These are phyloP conservation scores for Gobionotothen gibberifrons DNA, from an alignment of 2,797 vertebrate genomes.

Conservation along the genomic window DNA sequence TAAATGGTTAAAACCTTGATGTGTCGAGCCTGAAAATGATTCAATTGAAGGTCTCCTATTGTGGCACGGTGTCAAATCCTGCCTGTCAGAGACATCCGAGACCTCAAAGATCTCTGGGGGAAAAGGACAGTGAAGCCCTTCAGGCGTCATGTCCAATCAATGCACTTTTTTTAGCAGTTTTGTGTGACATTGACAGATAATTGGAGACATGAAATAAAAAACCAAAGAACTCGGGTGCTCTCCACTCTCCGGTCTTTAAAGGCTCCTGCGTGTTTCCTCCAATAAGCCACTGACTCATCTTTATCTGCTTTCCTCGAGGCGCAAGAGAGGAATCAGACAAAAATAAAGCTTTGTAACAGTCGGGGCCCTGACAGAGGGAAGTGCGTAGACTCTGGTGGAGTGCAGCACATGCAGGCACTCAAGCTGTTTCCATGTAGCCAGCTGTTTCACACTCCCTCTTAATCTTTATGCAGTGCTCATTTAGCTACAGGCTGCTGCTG, in stretches of 20 bases:
- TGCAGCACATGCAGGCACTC: constrained; percentile 43
- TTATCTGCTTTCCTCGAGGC: constrained; percentile 27
- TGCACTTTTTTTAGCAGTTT: constrained; percentile 55
- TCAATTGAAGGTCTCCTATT: constrained; percentile 35
- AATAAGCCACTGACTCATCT: constrained; percentile 39
- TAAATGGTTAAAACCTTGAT: constrained; percentile 30
- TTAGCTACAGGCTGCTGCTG: constrained; percentile 54
- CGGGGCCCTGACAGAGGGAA: constrained; percentile 40
- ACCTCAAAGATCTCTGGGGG: constrained; percentile 36
- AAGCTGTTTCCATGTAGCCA: constrained; percentile 43
- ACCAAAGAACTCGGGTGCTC: constrained; percentile 45
- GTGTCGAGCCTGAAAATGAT: constrained; percentile 26
- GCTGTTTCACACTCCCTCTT: constrained; percentile 58
- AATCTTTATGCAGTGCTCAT: constrained; percentile 48
- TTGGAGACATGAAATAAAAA: constrained; percentile 56
- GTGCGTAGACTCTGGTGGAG: constrained; percentile 46
- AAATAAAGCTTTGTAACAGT: constrained; percentile 53
- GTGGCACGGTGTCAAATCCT: constrained; percentile 37
- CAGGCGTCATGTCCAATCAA: constrained; percentile 64
- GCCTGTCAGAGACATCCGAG: constrained; percentile 46
- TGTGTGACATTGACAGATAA: constrained; percentile 70
- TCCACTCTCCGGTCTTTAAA: constrained; percentile 46
- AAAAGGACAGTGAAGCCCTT: constrained; percentile 53
- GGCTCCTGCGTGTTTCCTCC: constrained; percentile 32
- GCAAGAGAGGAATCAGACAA: constrained; percentile 45